Evolutionary conservation across 1,140 invertebrate species (phyloP).

Genomic region (Eufriesea mexicana): DNA sequence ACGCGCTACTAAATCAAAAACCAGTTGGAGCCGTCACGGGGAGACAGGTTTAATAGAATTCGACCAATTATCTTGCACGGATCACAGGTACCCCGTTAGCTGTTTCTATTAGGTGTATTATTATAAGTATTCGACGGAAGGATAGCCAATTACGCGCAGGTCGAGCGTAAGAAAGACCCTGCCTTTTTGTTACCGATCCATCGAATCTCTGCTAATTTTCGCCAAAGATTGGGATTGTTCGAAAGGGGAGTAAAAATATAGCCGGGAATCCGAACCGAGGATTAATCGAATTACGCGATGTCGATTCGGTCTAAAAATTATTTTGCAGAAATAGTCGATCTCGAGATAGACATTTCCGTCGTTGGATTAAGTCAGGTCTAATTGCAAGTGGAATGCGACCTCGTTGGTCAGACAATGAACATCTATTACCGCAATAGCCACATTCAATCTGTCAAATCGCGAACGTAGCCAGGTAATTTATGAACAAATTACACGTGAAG

Average conservation of each 20-base stretch:
- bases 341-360: no score
- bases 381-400: not conserved
- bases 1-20: conserved; percentile 66
- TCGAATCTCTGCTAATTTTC: conserved; percentile 25
- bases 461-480: not conserved
- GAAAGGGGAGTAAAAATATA: no score
- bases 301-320: no score
- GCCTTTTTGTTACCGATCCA: conserved; percentile 53
- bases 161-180: conserved; percentile 35
- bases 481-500: not conserved
- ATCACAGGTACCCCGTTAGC: conserved; percentile 65
- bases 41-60: conserved; percentile 74
- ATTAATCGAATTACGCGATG: no score
- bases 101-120: conserved; percentile 74
- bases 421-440: not conserved
- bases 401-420: not conserved
- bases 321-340: no score
- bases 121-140: conserved; percentile 53
- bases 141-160: conserved; percentile 58
- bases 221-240: conserved; percentile 13
- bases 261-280: no score
- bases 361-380: not conserved
- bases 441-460: not conserved
- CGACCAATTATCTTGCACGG: conserved; percentile 72
- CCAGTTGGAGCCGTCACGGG: conserved; percentile 30